Evolutionary conservation across 1,140 invertebrate genomes (phyloP).

Genomic region (Bombus sibiricus): DNA sequence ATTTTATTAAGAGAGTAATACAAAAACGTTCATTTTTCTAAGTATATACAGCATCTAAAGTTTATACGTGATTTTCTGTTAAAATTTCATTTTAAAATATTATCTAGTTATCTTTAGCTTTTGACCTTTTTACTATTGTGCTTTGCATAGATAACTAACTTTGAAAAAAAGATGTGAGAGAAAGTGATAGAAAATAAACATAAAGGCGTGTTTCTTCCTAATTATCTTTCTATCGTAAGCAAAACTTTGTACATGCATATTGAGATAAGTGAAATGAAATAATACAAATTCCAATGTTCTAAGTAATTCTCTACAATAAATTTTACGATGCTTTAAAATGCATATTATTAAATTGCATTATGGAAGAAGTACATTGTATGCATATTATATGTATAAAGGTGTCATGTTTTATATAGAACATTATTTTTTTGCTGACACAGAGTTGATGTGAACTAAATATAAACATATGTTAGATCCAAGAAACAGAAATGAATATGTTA

Average conservation of each 20-base stretch:
- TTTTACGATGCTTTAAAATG: not conserved
- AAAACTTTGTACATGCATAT: slow-evolving; percentile 3
- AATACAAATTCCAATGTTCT: not conserved
- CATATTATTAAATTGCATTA: not conserved
- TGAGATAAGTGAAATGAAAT: not conserved
- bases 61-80: not conserved
- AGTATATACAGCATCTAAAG: not conserved
- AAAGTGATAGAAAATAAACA: not conserved
- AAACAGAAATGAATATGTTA: not conserved
- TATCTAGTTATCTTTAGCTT: not conserved
- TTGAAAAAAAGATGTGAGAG: not conserved
- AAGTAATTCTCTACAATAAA: not conserved
- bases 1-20: not conserved
- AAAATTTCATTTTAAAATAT: not conserved
- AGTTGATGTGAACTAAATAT: not conserved
- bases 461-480: not conserved
- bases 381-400: no score
- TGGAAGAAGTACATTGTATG: not conserved
- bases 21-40: not conserved
- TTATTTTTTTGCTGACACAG: not conserved
- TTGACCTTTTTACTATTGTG: not conserved
- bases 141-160: not conserved
- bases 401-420: not conserved
- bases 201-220: not conserved
- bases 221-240: not conserved